These are phyloP conservation scores for Seira ritae DNA, from an alignment of 2,888 invertebrate genomes.

Conservation along the genomic window DNA sequence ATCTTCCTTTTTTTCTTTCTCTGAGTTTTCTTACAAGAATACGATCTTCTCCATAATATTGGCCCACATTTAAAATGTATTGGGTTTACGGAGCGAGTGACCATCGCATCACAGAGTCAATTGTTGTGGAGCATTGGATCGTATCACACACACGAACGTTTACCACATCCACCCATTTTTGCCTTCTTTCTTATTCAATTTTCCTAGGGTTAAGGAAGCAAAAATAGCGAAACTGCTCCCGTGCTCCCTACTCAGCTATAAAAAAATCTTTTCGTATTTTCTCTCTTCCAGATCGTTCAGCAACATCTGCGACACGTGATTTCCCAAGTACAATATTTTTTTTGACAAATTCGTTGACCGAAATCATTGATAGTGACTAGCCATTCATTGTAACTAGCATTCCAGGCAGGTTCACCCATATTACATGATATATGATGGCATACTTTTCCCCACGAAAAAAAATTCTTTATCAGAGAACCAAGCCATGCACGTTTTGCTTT, in stretches of 20 bases:
- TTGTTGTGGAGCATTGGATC: neutral
- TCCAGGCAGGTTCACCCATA: slow-evolving; percentile 19
- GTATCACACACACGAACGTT: neutral
- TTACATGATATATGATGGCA: slow-evolving; percentile 14
- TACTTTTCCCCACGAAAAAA: neutral
- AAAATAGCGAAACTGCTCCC: neutral
- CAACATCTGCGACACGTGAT: slow-evolving; percentile 56
- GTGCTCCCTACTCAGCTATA: neutral
- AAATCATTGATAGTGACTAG: slow-evolving; percentile 46
- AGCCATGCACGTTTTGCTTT: slow-evolving; percentile 1
- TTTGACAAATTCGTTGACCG: slow-evolving; percentile 58
- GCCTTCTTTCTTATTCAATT: slow-evolving; percentile 49
- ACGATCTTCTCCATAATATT: neutral
- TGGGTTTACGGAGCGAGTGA: neutral
- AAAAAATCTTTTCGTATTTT: neutral
- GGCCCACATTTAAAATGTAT: neutral
- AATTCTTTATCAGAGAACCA: neutral
- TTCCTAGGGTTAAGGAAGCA: slow-evolving; percentile 6
- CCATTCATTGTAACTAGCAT: slow-evolving; percentile 24
- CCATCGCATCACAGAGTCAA: slow-evolving; percentile 15
- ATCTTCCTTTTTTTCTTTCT: neutral
- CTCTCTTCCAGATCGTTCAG: slow-evolving; percentile 22
- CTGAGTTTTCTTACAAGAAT: too few relatives aligned
- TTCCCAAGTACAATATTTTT: slow-evolving; percentile 40
- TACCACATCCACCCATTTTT: slow-evolving; percentile 40